Base-by-base conservation (phyloP, 2,113 vertebrate species). In the Platysternon megacephalum region DNA sequence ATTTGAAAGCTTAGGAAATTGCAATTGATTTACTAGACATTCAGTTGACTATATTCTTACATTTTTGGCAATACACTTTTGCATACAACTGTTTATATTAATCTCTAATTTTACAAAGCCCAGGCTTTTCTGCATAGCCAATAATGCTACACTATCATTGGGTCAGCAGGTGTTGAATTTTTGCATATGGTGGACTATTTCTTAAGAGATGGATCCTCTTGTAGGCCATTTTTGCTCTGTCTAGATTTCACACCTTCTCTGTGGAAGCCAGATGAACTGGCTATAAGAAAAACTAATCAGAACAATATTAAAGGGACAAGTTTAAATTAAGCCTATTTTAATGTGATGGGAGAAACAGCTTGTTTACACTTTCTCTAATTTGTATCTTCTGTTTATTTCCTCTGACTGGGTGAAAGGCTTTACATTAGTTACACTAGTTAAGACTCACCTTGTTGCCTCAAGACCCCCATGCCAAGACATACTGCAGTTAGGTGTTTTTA, bases 281-380 rank as follows among this genome's bases (percentile, higher is more conserved):
- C 16, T 89, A 89, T 87, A 82, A 93, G 35, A 2, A 97, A 93
- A 93, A 89, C 17, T 17, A 85, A 72, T 72, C 68, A 86, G 52
- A 92, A 82, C 29, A 83, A 10, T 48, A 68, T 32, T 56, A 46
- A 5, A 90, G 42, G 72, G 35, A 74, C 51, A 80, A 90, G 76
- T 93, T 19, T 21, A 84, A 93, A 95, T 80, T 16, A 92, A 87
- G 35, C 12, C 21, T 82, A 19, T 58, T 74, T 89, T 82, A 90
- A 84, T 82, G 35, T 58, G n/a, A 91, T 56, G 11, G 92, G 61
- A 46, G 51, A 22, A 94, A 89, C 3, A 44, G 2, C 10, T 11
- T 92, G 39, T 24, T 94, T 93, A 87, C 51, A 19, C 17, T 90
- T 94, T 58, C 1, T 84, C 85, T 51, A 82, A 79, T 72, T 6